A percentile compares a stretch with the other conserved stretches of the same genome.
These are phyloP conservation scores for Morone chrysops DNA, from an alignment of 2,113 vertebrate species.

Conservation along the genomic window DNA sequence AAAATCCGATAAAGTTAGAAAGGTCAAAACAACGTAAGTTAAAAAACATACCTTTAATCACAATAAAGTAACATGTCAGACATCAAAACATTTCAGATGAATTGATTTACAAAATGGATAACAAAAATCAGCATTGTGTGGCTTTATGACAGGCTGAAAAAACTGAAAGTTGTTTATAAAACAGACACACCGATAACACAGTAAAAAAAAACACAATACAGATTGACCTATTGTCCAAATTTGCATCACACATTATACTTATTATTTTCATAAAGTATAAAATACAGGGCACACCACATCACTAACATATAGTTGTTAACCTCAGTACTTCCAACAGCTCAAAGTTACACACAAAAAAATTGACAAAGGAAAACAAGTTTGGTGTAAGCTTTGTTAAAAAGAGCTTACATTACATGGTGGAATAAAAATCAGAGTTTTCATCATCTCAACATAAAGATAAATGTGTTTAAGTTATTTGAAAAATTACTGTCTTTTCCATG, in stretches of 20 bases:
- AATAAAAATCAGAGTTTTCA: neutral
- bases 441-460: neutral
- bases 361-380: neutral
- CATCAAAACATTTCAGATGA: neutral
- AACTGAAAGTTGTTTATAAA: neutral
- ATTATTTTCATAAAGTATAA: slow-evolving; percentile 10
- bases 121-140: neutral
- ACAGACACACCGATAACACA: neutral
- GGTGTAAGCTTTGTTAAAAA: neutral
- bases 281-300: neutral
- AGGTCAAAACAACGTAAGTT: neutral
- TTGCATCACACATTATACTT: neutral
- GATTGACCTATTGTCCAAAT: neutral
- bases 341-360: slow-evolving; percentile 1
- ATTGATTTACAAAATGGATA: neutral
- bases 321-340: slow-evolving; percentile 8
- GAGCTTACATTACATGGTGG: neutral
- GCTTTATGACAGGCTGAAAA: neutral
- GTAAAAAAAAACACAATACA: neutral
- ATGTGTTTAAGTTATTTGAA: neutral
- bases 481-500: neutral
- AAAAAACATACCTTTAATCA: slow-evolving; percentile 29
- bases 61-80: neutral
- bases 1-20: neutral
- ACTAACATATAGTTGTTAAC: neutral